phyloP scores from a whole-genome alignment of 1,140 invertebrate genomes.

The Rhagoletis zephyria region DNA sequence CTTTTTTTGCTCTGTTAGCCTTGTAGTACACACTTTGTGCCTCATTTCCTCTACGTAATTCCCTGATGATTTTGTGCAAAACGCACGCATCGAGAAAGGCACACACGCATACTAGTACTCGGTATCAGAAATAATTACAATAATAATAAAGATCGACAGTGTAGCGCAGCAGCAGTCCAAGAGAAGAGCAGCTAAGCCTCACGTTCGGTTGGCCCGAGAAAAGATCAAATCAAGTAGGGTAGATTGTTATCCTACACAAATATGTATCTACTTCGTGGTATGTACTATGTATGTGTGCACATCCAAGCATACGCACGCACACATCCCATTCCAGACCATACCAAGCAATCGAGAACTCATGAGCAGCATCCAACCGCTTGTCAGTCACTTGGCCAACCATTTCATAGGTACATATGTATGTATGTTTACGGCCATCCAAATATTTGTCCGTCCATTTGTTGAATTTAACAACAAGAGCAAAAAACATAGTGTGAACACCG shows the following conservation, averaged over 20 bases:
- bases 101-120: not conserved
- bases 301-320: not conserved
- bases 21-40: not conserved
- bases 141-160: constrained; percentile 3
- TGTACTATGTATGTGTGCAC: not conserved
- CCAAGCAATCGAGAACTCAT: not conserved
- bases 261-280: not conserved
- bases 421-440: constrained; percentile 16
- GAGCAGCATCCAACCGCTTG: constrained; percentile 20
- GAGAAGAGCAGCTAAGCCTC: not conserved
- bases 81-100: not conserved
- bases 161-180: constrained; percentile 27
- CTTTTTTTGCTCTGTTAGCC: too few relatives aligned
- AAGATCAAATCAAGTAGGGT: constrained; percentile 30
- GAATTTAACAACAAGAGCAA: constrained; percentile 46
- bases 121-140: constrained; percentile 22
- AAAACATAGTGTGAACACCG: constrained; percentile 33
- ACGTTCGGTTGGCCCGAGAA: constrained; percentile 2
- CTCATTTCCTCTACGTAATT: constrained; percentile 9
- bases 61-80: constrained; percentile 24
- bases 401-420: not conserved
- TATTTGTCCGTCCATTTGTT: constrained; percentile 51
- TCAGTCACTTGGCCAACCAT: constrained; percentile 51
- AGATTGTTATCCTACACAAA: constrained; percentile 14
- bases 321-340: not conserved